A percentile compares a stretch with the other conserved stretches of the same genome.
These are phyloP conservation scores for Psittacula cyanocephala DNA, from an alignment of 2,113 vertebrate species.

Conservation along the genomic window DNA sequence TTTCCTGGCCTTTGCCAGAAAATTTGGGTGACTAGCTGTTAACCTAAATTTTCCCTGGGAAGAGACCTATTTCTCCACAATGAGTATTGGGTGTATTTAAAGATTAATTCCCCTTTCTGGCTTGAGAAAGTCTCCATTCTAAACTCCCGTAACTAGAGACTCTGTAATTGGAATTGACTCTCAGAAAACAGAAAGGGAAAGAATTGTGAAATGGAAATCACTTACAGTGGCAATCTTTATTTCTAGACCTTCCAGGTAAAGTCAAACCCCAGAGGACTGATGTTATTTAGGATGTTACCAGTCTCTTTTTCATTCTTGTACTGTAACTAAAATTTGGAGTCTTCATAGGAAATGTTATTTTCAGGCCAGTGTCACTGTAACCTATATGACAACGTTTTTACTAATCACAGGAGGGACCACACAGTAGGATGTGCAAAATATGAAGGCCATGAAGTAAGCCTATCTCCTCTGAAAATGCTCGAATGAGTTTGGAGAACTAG, in stretches of 20 bases:
- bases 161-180: not conserved
- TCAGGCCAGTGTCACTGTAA: not conserved
- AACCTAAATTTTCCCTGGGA: not conserved
- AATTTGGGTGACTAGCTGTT: not conserved
- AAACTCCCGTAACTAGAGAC: not conserved
- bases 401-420: not conserved
- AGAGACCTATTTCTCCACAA: not conserved
- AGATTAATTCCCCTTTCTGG: not conserved
- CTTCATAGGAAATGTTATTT: not conserved
- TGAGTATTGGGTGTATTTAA: not conserved
- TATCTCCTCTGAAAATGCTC: not conserved
- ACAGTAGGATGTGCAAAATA: not conserved
- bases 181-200: slow-evolving; percentile 17
- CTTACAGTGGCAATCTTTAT: not conserved
- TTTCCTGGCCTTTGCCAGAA: not conserved
- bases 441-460: not conserved
- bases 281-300: not conserved
- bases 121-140: not conserved
- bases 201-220: not conserved
- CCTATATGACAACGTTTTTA: not conserved
- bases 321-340: not conserved
- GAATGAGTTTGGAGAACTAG: not conserved
- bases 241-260: not conserved
- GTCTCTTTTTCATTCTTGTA: not conserved
- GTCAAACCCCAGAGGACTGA: not conserved